Evolutionary conservation across 2,797 vertebrate species (phyloP), one percentile per base, ranked within the genome.

Genomic region (Eupleurogrammus muticus): DNA sequence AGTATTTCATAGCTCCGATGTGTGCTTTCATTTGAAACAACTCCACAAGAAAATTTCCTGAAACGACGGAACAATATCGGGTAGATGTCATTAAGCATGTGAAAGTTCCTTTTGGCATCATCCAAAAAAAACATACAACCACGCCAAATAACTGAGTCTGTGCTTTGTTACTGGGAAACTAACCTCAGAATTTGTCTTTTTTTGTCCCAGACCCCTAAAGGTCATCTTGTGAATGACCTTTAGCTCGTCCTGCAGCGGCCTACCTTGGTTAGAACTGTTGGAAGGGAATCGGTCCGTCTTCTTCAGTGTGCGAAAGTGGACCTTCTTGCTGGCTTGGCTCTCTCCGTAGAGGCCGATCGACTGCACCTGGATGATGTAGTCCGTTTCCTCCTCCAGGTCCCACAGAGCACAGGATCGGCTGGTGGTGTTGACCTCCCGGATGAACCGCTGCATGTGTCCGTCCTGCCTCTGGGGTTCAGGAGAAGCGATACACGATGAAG

Each of bases 341-440:
- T 99, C 98, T 3, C 97, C 97, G 0, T 97, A 94, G 3, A 98
- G 95, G 28, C 97, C 96, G 0, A 99, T 97, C 42, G 97, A 97
- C 91, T 98, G 96, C 78, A 99, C 97, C 92, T 99, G 97, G 80
- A 99, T 96, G 12, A 97, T 94, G 87, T 99, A 99, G 86, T 98
- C 95, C 0, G 96, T 97, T 65, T 99, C 97, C 75, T 99, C 98
- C 1, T 97, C 97, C 86, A 99, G 90, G 84, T 98, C 97, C 97
- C 98, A 99, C 13, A 99, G 96, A 63, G 97, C 96, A 8, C 97
- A 99, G 49, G 97, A 95, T 13, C 96, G 94, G 56, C 96, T 99
- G 74, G 97, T 98, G 74, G 98, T 99, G 91, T 99, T 99, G 79
- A 99, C 97, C 87, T 99, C 98, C 12, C 97, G 92, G 90, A 99